Evolutionary conservation across 2,888 invertebrate species (phyloP).

Genomic region (Agrochola circellaris): DNA sequence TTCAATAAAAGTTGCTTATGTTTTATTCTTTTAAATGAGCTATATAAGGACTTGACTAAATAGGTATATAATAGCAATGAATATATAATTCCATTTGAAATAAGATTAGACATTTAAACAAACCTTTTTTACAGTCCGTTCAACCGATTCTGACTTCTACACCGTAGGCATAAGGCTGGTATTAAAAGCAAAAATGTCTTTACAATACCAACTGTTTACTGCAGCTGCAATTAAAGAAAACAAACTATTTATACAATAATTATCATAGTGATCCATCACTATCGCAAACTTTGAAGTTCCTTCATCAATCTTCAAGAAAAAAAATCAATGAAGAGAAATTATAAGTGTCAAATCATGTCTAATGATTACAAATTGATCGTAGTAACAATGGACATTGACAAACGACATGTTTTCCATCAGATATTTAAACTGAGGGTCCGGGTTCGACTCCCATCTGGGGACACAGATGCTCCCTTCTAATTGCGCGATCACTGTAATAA

Average conservation of each 20-base stretch:
- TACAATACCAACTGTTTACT: no score
- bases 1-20: not conserved
- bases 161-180: no score
- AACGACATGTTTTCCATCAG: constrained; percentile 71
- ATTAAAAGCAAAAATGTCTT: no score
- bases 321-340: constrained; percentile 34
- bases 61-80: no score
- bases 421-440: constrained; percentile 65
- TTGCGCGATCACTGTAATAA: constrained; percentile 72
- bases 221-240: no score
- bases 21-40: no score
- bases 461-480: constrained; percentile 75
- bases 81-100: no score
- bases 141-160: no score
- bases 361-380: constrained; percentile 60
- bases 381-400: constrained; percentile 71
- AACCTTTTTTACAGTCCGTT: no score
- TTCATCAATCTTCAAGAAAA: constrained; percentile 16
- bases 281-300: not conserved
- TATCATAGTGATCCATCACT: constrained; percentile 15
- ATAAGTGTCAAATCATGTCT: constrained; percentile 40
- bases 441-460: constrained; percentile 70
- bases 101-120: no score
- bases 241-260: not conserved
- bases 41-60: no score